phyloP scores from a whole-genome alignment of 37 sponge, comb jelly and placozoan species.

The Hexactinellida sp. region DNA sequence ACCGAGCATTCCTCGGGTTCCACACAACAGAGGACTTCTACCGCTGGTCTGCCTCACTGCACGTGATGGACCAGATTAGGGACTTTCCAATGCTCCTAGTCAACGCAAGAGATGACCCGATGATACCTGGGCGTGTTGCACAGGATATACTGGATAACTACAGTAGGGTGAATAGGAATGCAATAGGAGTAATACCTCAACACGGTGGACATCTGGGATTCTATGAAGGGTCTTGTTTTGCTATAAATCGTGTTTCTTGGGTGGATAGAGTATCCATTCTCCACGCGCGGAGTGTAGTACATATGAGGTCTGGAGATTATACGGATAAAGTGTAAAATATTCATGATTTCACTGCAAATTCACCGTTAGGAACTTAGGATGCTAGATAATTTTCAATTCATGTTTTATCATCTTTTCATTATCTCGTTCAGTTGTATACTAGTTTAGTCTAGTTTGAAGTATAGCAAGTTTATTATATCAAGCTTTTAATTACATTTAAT shows the following conservation, averaged over 20 bases:
- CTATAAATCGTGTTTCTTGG: conserved; percentile 57
- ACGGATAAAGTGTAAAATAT: background rate
- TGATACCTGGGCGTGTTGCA: conserved; percentile 28
- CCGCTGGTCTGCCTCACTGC: background rate
- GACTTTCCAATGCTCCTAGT: conserved; percentile 57
- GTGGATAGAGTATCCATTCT: conserved; percentile 42
- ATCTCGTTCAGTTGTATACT: too few relatives aligned
- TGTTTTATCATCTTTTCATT: too few relatives aligned
- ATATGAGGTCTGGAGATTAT: background rate
- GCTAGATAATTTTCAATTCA: too few relatives aligned
- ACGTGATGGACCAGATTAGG: conserved; percentile 26
- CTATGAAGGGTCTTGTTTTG: conserved; percentile 53
- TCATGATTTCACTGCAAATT: too few relatives aligned
- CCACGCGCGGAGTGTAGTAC: background rate
- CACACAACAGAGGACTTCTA: conserved; percentile 3
- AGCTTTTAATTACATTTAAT: too few relatives aligned
- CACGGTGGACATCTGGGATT: conserved; percentile 87
- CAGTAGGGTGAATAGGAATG: conserved; percentile 40
- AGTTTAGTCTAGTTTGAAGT: too few relatives aligned
- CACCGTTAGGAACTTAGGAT: too few relatives aligned
- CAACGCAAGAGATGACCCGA: conserved; percentile 72
- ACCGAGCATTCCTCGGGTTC: background rate
- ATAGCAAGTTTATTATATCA: too few relatives aligned
- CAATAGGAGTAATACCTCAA: conserved; percentile 48
- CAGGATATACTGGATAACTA: conserved; percentile 25